These are phyloP conservation scores for Rhopalosiphum padi DNA, from an alignment of 1,140 invertebrate genomes.

Conservation along the genomic window DNA sequence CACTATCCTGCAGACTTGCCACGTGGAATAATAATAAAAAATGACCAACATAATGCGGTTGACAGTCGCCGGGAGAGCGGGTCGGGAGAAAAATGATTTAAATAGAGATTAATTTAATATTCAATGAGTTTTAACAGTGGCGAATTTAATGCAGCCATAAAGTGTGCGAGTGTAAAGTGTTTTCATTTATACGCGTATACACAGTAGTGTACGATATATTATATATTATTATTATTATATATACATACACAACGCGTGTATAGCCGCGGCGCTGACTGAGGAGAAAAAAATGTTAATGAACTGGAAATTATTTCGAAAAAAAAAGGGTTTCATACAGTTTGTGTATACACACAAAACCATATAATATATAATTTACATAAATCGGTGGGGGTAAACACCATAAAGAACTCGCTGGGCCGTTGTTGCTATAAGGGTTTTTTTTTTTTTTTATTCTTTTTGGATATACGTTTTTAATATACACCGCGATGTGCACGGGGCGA, in stretches of 20 bases:
- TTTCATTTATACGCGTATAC: not conserved
- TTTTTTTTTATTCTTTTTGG: slow-evolving; percentile 4
- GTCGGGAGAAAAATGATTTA: slow-evolving; percentile 36
- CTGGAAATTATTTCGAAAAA: slow-evolving; percentile 51
- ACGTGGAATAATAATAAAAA: slow-evolving; percentile 48
- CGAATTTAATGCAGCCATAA: slow-evolving; percentile 48
- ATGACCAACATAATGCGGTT: slow-evolving; percentile 52
- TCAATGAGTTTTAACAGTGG: slow-evolving; percentile 54
- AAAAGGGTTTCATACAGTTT: slow-evolving; percentile 50
- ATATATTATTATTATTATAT: not conserved
- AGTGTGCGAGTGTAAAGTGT: slow-evolving; percentile 46
- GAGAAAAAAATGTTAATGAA: slow-evolving; percentile 55
- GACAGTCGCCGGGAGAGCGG: not conserved
- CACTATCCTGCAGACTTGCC: not conserved
- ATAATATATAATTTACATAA: slow-evolving; percentile 50
- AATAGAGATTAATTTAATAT: slow-evolving; percentile 57
- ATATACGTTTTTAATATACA: slow-evolving; percentile 41
- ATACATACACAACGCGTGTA: not conserved
- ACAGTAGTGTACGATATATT: not conserved
- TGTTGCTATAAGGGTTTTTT: slow-evolving; percentile 44
- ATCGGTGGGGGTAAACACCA: slow-evolving; percentile 44
- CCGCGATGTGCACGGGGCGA: not conserved
- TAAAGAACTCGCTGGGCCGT: slow-evolving; percentile 43
- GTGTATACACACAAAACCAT: not conserved
- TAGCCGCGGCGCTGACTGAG: too few species aligned